Base-by-base conservation (phyloP, 2,888 invertebrate genomes). In the Tanypteryx hageni region DNA sequence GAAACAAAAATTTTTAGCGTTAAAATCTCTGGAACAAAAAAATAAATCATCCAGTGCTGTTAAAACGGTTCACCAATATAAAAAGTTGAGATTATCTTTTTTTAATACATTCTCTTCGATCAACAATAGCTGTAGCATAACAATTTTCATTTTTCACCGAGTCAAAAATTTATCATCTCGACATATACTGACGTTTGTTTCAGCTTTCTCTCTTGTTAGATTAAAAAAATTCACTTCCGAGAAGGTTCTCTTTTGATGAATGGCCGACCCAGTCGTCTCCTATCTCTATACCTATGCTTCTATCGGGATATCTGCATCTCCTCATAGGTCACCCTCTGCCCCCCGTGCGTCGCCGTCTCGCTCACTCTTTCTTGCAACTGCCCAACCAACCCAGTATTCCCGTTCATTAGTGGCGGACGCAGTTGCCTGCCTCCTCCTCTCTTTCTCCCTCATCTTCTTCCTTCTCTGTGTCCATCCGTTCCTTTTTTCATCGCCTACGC, bases 241-340 rank as follows among this genome's bases (percentile, higher is more conserved):
- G 68, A 68, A 44, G 68, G 27, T 27, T 76, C 11, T 27, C 22
- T 27, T 44, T 76, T 11, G 76, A 76, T 76, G 27, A 27, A 76
- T 76, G 76, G 22, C 76, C 76, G 27, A 76, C n/a, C n/a, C n/a
- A n/a, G n/a, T n/a, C n/a, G 44, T 44, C 44, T 44, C 44, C 76
- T 76, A 76, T 76, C 76, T 76, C 76, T 76, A 22, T 27, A 9
- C 27, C 76, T 27, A 27, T 76, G 76, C 27, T 76, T 27, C 27
- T 76, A 76, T 76, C 76, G 76, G 22, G 27, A 76, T 76, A 76
- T 27, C 76, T 76, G 5, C 76, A 76, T 76, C 76, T 76, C 76
- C 22, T 22, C 76, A 76, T 27, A 27, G 22, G 27, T 76, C 76
- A 76, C 76, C 18, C n/a, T 68, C 68, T 18, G n/a, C 68, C 68